phyloP scores from a whole-genome alignment of 2,113 vertebrate species.

The Beaufortia kweichowensis region DNA sequence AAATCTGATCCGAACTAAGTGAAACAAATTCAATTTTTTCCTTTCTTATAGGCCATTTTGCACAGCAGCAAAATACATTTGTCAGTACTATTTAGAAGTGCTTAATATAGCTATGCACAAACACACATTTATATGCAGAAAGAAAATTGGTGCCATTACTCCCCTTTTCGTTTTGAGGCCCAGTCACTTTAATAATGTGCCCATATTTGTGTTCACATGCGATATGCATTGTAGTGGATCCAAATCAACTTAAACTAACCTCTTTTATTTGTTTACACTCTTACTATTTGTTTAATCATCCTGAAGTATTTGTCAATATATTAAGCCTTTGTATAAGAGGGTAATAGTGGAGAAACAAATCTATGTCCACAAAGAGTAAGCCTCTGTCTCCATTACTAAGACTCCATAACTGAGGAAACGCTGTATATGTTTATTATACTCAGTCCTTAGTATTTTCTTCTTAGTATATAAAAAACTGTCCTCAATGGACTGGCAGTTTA shows the following conservation, averaged over 20 bases:
- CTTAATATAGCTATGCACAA: no score
- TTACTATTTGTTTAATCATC: slow-evolving; percentile 22
- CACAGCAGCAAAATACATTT: no score
- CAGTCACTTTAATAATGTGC: no score
- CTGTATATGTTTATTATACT: background rate
- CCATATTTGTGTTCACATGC: no score
- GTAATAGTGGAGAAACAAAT: background rate
- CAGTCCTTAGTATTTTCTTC: background rate
- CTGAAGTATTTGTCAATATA: slow-evolving; percentile 38
- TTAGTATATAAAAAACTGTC: slow-evolving; percentile 13
- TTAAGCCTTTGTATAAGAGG: slow-evolving; percentile 24
- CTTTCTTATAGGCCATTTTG: no score
- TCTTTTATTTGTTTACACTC: slow-evolving; percentile 58
- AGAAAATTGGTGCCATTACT: no score
- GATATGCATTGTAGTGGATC: background rate
- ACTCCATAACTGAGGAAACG: slow-evolving; percentile 4
- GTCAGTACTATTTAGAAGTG: no score
- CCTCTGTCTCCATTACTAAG: slow-evolving; percentile 4
- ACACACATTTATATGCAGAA: no score
- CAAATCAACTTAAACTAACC: slow-evolving; percentile 35
- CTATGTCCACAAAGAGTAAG: background rate
- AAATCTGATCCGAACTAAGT: no score
- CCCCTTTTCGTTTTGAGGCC: no score
- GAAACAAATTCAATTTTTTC: no score
- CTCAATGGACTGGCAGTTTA: slow-evolving; percentile 9